phyloP scores from a whole-genome alignment of 2,113 vertebrate species.

The rat (Rattus norvegicus) region GRCr8 NC_086029.1:97227001-97227500 shows the following conservation, averaged over 20 bases:
- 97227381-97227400: not conserved
- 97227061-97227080: not conserved
- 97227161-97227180: not conserved
- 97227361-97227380: not conserved
- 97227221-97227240: not conserved
- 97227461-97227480: slow-evolving; percentile 95
- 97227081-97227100: fast-evolving
- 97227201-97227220: not conserved
- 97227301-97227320: not conserved
- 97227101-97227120: not conserved
- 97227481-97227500: slow-evolving; percentile 97
- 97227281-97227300: not conserved
- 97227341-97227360: not conserved
- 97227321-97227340: fast-evolving
- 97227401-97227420: not conserved
- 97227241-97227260: not conserved
- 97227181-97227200: not conserved
- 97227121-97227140: not conserved
- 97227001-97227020: not conserved
- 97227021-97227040: not conserved
- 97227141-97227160: not conserved
- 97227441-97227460: slow-evolving; percentile 98
- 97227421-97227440: slow-evolving; percentile 79
- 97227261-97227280: not conserved
- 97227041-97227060: not conserved